Conservation (phyloP, 2,113 vertebrate genomes). For the Odocoileus hemionus region DNA sequence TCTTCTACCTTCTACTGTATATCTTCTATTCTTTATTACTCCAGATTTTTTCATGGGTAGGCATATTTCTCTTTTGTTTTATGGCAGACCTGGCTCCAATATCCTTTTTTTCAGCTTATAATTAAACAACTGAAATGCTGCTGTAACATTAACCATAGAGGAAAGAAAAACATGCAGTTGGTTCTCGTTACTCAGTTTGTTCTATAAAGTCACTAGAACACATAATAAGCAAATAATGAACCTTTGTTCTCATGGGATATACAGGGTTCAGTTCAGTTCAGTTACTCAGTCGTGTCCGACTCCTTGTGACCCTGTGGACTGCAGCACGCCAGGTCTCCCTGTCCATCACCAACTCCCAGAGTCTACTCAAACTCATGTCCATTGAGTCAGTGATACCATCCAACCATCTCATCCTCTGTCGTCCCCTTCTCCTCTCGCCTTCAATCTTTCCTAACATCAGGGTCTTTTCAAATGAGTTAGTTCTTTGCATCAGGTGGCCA, state of each 20-base stretch:
- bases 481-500: neutral
- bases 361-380: neutral
- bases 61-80: neutral
- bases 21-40: neutral
- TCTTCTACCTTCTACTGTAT: neutral
- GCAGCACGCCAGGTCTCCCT: neutral
- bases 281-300: neutral
- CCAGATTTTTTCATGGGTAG: neutral
- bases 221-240: neutral
- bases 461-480: neutral
- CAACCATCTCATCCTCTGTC: neutral
- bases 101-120: neutral
- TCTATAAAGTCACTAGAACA: constrained; percentile 1
- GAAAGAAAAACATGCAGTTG: neutral
- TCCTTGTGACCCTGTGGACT: neutral
- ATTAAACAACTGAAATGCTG: constrained; percentile 14
- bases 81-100: neutral
- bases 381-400: neutral
- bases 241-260: neutral
- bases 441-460: neutral
- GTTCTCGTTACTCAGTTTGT: neutral
- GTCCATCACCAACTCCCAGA: neutral
- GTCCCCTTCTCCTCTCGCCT: neutral
- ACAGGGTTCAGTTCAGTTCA: neutral
- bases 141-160: neutral